Base-by-base conservation (phyloP, 2,797 vertebrate species). In the Vespertilio murinus region DNA sequence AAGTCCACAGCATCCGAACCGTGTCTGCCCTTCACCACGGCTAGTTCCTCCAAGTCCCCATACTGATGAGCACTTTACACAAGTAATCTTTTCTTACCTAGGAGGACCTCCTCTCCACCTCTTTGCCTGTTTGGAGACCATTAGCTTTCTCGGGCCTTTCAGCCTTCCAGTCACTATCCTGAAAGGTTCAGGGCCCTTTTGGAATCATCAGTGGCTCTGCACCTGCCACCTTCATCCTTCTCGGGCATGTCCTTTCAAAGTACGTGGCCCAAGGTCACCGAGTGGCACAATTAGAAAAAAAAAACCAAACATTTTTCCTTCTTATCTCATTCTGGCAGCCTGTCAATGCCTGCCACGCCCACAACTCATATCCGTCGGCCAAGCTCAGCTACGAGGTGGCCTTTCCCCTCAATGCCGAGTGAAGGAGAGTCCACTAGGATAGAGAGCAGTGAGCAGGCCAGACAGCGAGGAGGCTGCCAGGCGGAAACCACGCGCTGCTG, bases 31-130 rank as follows among this genome's bases (percentile, higher is more conserved):
- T 54, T 12, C 14, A 30, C 14, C 12, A 77, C 45, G 17, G 40
- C 30, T 2, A 52, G 9, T 17, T 30, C 69, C 35, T 33, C 54
- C 11, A 18, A 0, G 0, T 12, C 3, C 18, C 13, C 22, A 23
- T 13, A 38, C 2, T 35, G 9, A 18, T 18, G 30, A 87, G 33
- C 5, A 8, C 47, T 90, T 87, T 61, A 8, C 8, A 54, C 35
- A 78, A 38, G 47, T 9, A 38, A 16, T 42, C 38, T 49, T 25
- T 90, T 79, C 33, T 22, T 70, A 52, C 45, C 83, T 25, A 28
- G 59, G 90, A 28, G 6, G 2, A 65, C 38, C 11, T 56, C 42
- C 52, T 28, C 69, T 80, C n/a, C 3, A 45, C 20, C 6, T 16
- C 25, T 69, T 49, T 4, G 18, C 40, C 33, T 70, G 52, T 61